Conservation (phyloP, 2,113 vertebrate species). For the Upupa epops region DNA sequence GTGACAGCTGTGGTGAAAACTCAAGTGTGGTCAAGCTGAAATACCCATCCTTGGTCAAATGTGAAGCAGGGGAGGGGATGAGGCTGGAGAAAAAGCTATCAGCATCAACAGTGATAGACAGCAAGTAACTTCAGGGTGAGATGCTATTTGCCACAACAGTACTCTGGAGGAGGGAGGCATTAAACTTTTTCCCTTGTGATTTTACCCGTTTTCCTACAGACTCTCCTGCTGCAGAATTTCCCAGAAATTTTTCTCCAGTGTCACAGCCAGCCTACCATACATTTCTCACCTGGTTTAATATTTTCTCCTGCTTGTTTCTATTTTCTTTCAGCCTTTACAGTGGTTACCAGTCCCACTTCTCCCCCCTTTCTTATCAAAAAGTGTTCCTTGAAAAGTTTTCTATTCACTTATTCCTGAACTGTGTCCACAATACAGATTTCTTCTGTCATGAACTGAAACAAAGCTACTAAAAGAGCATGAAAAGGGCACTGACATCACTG, state of each 20-base stretch:
- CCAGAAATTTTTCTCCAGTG: not conserved
- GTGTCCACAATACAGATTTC: not conserved
- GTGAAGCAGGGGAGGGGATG: not conserved
- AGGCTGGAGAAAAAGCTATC: not conserved
- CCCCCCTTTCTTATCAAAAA: not conserved
- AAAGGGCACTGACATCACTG: not conserved
- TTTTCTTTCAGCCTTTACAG: not conserved
- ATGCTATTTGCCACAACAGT: not conserved
- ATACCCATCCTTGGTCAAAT: not conserved
- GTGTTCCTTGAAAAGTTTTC: not conserved
- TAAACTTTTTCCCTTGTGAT: not conserved
- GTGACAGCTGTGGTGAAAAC: not conserved
- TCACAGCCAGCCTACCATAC: not conserved
- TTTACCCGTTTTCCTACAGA: not conserved
- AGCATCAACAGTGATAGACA: not conserved
- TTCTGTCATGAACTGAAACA: not conserved
- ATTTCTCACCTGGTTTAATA: not conserved
- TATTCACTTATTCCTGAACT: not conserved
- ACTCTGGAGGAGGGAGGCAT: not conserved
- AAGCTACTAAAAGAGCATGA: not conserved
- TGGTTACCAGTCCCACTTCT: not conserved
- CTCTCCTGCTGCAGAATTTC: not conserved
- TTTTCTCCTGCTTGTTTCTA: not conserved
- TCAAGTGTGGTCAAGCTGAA: not conserved
- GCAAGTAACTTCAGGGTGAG: not conserved